Percentiles rank a stretch among this genome's conserved stretches.
Conservation (phyloP, 2,888 invertebrate species). For the Drosophila helvetica region DNA sequence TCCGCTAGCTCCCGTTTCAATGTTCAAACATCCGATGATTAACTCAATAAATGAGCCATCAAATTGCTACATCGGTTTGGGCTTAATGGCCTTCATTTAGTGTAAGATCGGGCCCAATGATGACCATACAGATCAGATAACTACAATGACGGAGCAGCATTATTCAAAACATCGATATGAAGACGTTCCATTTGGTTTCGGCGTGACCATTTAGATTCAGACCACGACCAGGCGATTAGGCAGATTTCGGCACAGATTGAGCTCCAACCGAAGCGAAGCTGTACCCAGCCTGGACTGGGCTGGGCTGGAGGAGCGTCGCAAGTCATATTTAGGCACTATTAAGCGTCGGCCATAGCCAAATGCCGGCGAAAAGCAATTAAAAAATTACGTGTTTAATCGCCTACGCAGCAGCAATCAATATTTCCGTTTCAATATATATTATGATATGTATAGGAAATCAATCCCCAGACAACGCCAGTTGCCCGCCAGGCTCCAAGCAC, state of each 20-base stretch:
- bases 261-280: conserved; percentile 63
- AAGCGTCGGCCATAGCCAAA: conserved; percentile 41
- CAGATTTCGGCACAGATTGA: conserved; percentile 33
- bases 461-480: conserved; percentile 52
- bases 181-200: not conserved
- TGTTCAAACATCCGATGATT: not conserved
- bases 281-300: not conserved
- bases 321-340: conserved; percentile 69
- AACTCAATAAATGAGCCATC: not conserved
- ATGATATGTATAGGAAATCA: conserved; percentile 15
- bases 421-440: conserved; percentile 24
- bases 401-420: conserved; percentile 50
- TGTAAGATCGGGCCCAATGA: conserved; percentile 22
- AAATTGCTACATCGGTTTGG: not conserved
- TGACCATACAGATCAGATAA: conserved; percentile 4
- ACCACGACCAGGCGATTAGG: conserved; percentile 63
- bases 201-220: conserved; percentile 33
- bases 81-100: conserved; percentile 26
- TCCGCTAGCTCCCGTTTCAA: not conserved
- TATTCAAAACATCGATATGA: not conserved
- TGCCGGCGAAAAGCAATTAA: conserved; percentile 59
- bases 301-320: conserved; percentile 14
- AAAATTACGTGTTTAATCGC: conserved; percentile 59
- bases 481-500: conserved; percentile 49
- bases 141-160: not conserved